Conservation (phyloP, 2,888 invertebrate species). For the Apodemia mormo region DNA sequence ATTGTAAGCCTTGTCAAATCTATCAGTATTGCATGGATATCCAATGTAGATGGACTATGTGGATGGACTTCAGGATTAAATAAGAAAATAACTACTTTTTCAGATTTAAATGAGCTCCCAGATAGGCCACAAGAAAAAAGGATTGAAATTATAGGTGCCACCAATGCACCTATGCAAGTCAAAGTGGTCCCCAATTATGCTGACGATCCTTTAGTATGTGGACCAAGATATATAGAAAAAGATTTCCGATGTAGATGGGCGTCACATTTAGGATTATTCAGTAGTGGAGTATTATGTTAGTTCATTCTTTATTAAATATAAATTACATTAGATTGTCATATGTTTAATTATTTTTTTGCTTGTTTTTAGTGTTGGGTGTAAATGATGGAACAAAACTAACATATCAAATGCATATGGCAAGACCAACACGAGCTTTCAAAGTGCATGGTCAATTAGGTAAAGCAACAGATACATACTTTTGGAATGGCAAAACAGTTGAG, state of each 20-base stretch:
- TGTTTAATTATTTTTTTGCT: background rate
- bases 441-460: constrained; percentile 88
- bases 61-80: too few species aligned
- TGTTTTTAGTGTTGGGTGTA: constrained; percentile 85
- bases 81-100: constrained; percentile 29
- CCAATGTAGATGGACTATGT: too few species aligned
- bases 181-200: constrained; percentile 85
- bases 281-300: constrained; percentile 89
- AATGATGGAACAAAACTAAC: constrained; percentile 84
- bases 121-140: constrained; percentile 81
- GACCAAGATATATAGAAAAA: constrained; percentile 86
- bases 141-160: constrained; percentile 84
- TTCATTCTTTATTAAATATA: constrained; percentile 30
- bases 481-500: constrained; percentile 86
- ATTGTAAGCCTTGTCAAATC: too few species aligned
- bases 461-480: constrained; percentile 88
- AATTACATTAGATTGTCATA: background rate
- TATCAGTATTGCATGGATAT: too few species aligned
- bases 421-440: constrained; percentile 86
- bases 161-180: constrained; percentile 81
- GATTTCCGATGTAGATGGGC: constrained; percentile 85
- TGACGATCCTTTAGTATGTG: constrained; percentile 88
- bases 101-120: constrained; percentile 88
- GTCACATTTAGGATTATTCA: constrained; percentile 82
- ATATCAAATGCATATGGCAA: constrained; percentile 80